These are phyloP conservation scores for Trypoxylus dichotomus DNA, from an alignment of 1,140 invertebrate genomes.

Conservation along the genomic window DNA sequence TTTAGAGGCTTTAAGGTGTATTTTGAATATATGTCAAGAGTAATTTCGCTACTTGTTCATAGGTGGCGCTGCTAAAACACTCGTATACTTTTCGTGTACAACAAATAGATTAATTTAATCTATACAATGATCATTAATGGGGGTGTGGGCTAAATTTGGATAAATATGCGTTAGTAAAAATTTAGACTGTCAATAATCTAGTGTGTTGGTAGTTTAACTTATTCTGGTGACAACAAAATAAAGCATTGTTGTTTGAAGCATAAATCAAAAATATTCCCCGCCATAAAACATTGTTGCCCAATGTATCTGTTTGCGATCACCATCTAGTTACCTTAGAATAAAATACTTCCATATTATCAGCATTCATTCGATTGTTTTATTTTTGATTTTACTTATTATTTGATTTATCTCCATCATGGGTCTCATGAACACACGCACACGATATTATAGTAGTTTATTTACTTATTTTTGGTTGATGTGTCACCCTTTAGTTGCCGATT, in stretches of 20 bases:
- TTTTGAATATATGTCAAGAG: too few relatives aligned
- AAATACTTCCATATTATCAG: not conserved
- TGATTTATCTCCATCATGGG: not conserved
- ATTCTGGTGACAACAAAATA: too few relatives aligned
- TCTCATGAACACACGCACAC: not conserved
- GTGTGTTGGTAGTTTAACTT: too few relatives aligned
- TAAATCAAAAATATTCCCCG: not conserved
- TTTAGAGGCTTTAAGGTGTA: too few relatives aligned
- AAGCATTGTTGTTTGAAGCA: not conserved
- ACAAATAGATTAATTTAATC: too few relatives aligned
- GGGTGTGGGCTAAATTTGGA: too few relatives aligned
- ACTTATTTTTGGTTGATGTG: not conserved
- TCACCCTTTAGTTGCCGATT: conserved; percentile 4
- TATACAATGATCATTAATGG: too few relatives aligned
- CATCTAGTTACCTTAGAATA: not conserved
- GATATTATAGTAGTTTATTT: not conserved
- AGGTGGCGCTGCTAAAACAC: too few relatives aligned
- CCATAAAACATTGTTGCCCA: not conserved
- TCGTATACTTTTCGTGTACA: too few relatives aligned
- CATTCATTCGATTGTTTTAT: not conserved
- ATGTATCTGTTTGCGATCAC: conserved; percentile 1
- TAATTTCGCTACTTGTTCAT: too few relatives aligned
- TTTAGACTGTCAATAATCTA: too few relatives aligned
- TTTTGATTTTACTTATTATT: not conserved
- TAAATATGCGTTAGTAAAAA: too few relatives aligned